Evolutionary conservation across 2,888 invertebrate genomes (phyloP).

Genomic region (Camponotus fellah): DNA sequence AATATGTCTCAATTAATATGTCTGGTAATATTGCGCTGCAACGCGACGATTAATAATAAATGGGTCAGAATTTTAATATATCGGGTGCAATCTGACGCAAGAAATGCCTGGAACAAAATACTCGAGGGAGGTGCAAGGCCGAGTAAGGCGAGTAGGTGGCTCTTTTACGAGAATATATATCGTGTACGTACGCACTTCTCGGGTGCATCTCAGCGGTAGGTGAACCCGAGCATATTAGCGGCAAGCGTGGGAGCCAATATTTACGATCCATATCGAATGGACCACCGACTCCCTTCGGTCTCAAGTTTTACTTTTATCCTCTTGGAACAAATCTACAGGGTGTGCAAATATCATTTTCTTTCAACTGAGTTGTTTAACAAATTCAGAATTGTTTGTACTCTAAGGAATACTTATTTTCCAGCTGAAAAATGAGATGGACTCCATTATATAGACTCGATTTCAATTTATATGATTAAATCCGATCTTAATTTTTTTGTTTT

Average conservation of each 20-base stretch:
- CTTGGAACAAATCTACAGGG: not conserved
- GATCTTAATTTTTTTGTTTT: not conserved
- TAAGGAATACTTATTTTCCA: not conserved
- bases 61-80: not conserved
- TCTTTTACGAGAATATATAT: conserved; percentile 28
- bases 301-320: conserved; percentile 19
- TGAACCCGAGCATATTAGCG: conserved; percentile 67
- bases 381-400: not conserved
- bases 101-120: conserved; percentile 12
- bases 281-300: conserved; percentile 15
- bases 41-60: too few relatives aligned
- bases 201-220: conserved; percentile 58
- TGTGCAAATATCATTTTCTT: not conserved
- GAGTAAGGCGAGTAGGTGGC: conserved; percentile 14
- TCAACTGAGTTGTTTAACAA: not conserved
- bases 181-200: conserved; percentile 2
- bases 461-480: not conserved
- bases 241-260: conserved; percentile 72
- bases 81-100: conserved; percentile 14
- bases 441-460: not conserved
- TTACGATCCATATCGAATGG: conserved; percentile 59
- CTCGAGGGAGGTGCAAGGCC: conserved; percentile 19
- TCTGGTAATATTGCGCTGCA: not conserved
- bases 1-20: too few relatives aligned
- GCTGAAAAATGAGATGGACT: too few relatives aligned